A percentile compares a stretch with the other conserved stretches of the same genome.
These are phyloP conservation scores for Acipenser oxyrinchus DNA, from an alignment of 2,797 vertebrate genomes.

Conservation along the genomic window DNA sequence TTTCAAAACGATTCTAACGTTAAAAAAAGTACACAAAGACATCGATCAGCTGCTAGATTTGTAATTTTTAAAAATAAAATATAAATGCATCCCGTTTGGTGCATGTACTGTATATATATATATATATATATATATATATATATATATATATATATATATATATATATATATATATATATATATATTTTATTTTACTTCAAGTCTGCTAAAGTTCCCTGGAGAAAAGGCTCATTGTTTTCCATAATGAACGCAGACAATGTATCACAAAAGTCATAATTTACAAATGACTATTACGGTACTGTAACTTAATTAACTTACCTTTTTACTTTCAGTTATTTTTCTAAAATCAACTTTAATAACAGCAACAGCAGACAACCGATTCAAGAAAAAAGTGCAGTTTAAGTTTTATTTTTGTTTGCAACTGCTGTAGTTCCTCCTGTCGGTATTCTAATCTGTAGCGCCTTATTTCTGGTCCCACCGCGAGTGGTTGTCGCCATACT, in stretches of 20 bases:
- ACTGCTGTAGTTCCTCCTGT: not conserved
- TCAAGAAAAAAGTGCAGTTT: no score
- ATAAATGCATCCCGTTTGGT: no score
- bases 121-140: not conserved
- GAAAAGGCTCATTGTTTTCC: not conserved
- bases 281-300: not conserved
- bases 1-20: no score
- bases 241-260: not conserved
- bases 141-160: not conserved
- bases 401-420: not conserved
- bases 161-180: not conserved
- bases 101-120: no score
- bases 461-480: not conserved
- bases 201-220: no score
- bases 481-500: slow-evolving; percentile 8
- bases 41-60: no score
- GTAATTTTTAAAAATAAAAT: no score
- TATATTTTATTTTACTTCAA: not conserved
- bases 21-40: no score
- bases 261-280: not conserved
- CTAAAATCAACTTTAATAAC: not conserved
- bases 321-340: not conserved
- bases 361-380: not conserved
- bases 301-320: not conserved
- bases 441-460: not conserved